Percentiles rank a stretch among this genome's conserved stretches.
Evolutionary conservation across 2,113 vertebrate species (phyloP).

Genomic region (Bubo bubo): DNA sequence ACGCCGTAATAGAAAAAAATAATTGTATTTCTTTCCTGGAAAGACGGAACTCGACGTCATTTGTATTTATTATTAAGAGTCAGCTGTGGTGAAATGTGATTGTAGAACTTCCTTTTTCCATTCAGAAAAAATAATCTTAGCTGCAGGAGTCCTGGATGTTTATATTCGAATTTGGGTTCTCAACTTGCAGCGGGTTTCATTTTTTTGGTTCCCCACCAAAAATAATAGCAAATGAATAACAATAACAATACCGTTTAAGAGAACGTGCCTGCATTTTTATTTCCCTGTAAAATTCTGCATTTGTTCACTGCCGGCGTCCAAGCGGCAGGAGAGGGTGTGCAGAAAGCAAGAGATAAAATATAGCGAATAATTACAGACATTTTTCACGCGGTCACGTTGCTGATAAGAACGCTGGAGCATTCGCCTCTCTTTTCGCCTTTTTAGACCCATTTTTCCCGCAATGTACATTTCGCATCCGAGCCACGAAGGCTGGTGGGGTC

Average conservation of each 20-base stretch:
- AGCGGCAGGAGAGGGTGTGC: not conserved
- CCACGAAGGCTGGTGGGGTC: not conserved
- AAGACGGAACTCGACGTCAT: slow-evolving; percentile 69
- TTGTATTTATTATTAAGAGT: slow-evolving; percentile 73
- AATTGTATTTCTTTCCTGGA: slow-evolving; percentile 65
- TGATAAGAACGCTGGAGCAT: not conserved
- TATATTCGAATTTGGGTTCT: slow-evolving; percentile 54
- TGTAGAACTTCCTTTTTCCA: slow-evolving; percentile 72
- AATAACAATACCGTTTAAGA: slow-evolving; percentile 30
- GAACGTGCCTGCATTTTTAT: slow-evolving; percentile 39
- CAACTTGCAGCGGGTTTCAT: slow-evolving; percentile 30
- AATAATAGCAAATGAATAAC: slow-evolving; percentile 56
- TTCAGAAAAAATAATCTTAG: slow-evolving; percentile 69
- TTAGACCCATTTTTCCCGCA: not conserved
- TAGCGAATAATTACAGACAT: not conserved
- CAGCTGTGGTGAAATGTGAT: slow-evolving; percentile 71
- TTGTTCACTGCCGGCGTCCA: not conserved
- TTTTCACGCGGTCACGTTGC: not conserved
- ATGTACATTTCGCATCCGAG: not conserved
- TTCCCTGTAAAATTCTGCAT: slow-evolving; percentile 31
- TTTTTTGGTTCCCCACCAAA: slow-evolving; percentile 61
- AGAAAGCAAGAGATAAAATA: slow-evolving; percentile 11
- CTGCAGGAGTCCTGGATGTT: slow-evolving; percentile 67
- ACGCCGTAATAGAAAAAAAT: not conserved
- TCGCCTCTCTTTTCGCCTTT: not conserved